These are phyloP conservation scores for Spicauda simplicius DNA, from an alignment of 2,888 invertebrate genomes.

Conservation along the genomic window DNA sequence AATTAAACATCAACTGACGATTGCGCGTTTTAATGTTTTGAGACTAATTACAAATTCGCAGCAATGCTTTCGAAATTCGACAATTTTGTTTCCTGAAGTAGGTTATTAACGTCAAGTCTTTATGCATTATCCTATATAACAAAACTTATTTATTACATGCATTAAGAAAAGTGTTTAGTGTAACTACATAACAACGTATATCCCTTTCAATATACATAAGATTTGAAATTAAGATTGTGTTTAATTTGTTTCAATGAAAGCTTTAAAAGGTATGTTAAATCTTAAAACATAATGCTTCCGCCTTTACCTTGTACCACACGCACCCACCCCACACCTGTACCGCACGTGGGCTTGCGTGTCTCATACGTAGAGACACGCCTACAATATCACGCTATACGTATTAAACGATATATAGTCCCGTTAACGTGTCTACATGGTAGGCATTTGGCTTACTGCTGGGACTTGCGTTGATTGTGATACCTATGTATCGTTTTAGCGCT, in stretches of 20 bases:
- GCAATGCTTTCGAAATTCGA: neutral
- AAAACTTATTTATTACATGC: too few species aligned
- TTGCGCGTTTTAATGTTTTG: neutral
- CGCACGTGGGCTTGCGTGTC: conserved; percentile 29
- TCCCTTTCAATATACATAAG: too few species aligned
- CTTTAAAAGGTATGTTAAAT: neutral
- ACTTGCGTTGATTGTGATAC: too few species aligned
- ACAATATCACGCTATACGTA: conserved; percentile 14
- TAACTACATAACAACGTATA: too few species aligned
- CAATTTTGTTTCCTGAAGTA: neutral
- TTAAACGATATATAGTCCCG: neutral
- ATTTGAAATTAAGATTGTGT: too few species aligned
- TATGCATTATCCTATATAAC: too few species aligned
- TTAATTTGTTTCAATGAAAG: too few species aligned
- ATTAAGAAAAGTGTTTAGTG: too few species aligned
- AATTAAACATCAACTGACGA: neutral
- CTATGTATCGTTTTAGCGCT: too few species aligned
- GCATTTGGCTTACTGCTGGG: neutral
- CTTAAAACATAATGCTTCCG: neutral
- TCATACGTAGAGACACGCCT: conserved; percentile 18
- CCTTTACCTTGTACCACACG: conserved; percentile 7
- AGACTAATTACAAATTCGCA: neutral
- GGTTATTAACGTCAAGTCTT: too few species aligned
- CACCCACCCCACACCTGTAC: conserved; percentile 22
- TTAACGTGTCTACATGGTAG: neutral